Evolutionary conservation across 2,888 invertebrate genomes (phyloP).

Genomic region (Sarcophaga variegata): DNA sequence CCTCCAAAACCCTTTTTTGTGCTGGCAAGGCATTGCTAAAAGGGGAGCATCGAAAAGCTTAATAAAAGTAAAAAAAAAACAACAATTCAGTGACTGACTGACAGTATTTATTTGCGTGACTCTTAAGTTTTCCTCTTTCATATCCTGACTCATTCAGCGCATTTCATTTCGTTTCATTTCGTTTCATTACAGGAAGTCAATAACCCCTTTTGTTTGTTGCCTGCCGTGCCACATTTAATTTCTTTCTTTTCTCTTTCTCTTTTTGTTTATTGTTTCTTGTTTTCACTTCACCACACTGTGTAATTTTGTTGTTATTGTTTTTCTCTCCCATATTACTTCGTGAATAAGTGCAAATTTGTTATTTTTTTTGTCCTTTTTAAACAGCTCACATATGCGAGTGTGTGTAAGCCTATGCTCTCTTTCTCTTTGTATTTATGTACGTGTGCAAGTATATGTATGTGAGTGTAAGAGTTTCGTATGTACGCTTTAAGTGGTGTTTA

Average conservation of each 20-base stretch:
- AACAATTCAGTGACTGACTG: constrained; percentile 20
- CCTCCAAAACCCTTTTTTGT: no score
- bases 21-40: not conserved
- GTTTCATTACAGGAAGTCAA: constrained; percentile 64
- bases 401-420: not conserved
- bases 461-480: not conserved
- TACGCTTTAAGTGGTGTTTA: no score
- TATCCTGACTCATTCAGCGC: constrained; percentile 54
- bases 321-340: not conserved
- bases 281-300: not conserved
- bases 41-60: not conserved
- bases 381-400: not conserved
- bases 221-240: not conserved
- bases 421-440: no score
- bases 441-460: not conserved
- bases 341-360: not conserved
- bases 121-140: constrained; percentile 52
- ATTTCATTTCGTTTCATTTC: not conserved
- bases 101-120: constrained; percentile 54
- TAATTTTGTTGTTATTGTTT: constrained; percentile 5
- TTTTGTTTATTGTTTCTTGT: constrained; percentile 15
- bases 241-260: constrained; percentile 25
- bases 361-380: not conserved
- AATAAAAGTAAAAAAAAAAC: not conserved
- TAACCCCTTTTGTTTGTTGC: constrained; percentile 58